Evolutionary conservation across 2,113 vertebrate species (phyloP).

Genomic region (Apodemus sylvaticus): DNA sequence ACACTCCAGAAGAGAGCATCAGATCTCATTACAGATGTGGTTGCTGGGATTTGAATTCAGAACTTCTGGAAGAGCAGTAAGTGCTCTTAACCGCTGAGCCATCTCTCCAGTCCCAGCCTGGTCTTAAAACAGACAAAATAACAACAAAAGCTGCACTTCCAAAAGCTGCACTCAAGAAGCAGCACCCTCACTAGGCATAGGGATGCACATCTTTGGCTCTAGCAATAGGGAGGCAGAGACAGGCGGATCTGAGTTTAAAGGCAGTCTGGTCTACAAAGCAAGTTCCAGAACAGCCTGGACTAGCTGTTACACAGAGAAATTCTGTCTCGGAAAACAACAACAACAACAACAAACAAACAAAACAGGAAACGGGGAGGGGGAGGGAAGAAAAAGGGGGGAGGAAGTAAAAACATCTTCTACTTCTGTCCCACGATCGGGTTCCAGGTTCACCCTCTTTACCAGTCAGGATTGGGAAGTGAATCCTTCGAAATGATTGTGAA

Average conservation of each 20-base stretch:
- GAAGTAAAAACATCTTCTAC: neutral
- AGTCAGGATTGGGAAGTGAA: neutral
- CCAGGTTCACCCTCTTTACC: neutral
- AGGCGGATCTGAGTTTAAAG: neutral
- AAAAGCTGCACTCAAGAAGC: neutral
- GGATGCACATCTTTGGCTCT: neutral
- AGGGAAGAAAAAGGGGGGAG: accelerated
- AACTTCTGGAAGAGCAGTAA: too few species aligned
- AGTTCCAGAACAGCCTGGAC: neutral
- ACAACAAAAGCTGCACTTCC: constrained; percentile 24
- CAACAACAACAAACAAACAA: too few species aligned
- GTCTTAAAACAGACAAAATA: neutral
- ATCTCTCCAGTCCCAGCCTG: too few species aligned
- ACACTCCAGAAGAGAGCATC: too few species aligned
- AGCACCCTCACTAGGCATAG: neutral
- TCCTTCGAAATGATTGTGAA: neutral
- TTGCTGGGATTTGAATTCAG: too few species aligned
- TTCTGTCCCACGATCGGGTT: neutral
- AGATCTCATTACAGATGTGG: too few species aligned
- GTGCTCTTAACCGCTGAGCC: too few species aligned
- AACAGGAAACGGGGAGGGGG: neutral
- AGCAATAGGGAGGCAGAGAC: neutral
- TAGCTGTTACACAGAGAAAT: neutral
- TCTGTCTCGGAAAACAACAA: neutral
- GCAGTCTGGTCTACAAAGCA: neutral